phyloP scores from a whole-genome alignment of 2,113 vertebrate species.

The Australoheros scitulus region DNA sequence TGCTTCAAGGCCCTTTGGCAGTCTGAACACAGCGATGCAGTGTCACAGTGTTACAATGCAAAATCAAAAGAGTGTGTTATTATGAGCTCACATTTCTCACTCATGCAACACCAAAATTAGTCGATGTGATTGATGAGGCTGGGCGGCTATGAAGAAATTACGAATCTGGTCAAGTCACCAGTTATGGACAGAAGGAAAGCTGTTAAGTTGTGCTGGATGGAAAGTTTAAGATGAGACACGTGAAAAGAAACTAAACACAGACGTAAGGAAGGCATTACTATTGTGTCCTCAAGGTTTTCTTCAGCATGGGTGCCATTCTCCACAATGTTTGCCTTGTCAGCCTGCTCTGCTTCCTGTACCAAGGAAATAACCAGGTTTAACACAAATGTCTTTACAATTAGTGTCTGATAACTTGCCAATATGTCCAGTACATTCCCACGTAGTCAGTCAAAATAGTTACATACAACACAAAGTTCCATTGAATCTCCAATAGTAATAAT shows the following conservation, averaged over 20 bases:
- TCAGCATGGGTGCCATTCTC: constrained; percentile 69
- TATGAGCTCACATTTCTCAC: constrained; percentile 12
- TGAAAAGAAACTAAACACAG: constrained; percentile 13
- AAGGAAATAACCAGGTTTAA: constrained; percentile 50
- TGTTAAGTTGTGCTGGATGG: not conserved
- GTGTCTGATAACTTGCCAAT: not conserved
- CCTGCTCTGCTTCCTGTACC: constrained; percentile 71
- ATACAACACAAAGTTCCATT: not conserved
- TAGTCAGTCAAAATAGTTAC: not conserved
- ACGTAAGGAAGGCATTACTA: constrained; percentile 68
- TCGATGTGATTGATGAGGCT: not conserved
- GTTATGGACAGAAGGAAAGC: constrained; percentile 3
- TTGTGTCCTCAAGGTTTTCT: constrained; percentile 57
- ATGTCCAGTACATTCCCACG: not conserved
- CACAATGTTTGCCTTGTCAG: constrained; percentile 51
- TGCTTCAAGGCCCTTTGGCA: not conserved
- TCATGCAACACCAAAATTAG: constrained; percentile 47
- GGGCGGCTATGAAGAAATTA: not conserved
- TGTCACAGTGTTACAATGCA: not conserved
- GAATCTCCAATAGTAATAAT: not conserved
- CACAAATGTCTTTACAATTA: not conserved
- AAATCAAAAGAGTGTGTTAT: constrained; percentile 9
- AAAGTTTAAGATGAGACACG: constrained; percentile 13
- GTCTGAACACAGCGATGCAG: not conserved
- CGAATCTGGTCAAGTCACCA: not conserved